Base-by-base conservation (phyloP, 1,140 invertebrate species). In the Drosophila rhopaloa region DNA sequence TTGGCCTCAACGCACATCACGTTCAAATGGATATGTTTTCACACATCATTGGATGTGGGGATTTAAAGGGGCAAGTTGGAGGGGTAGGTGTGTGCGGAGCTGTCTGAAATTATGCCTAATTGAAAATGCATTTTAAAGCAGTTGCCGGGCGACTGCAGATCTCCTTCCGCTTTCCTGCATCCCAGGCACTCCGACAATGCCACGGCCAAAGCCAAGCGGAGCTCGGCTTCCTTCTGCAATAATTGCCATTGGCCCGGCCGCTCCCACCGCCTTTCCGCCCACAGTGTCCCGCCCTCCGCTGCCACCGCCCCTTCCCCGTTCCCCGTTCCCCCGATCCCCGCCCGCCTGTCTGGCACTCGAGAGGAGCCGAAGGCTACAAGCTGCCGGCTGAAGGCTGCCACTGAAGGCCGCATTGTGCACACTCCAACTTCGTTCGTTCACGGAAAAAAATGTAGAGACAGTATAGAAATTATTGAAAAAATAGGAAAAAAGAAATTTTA, bases 81-180 rank as follows among this genome's bases (percentile, higher is more conserved):
- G 46, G 35, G 61, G 16, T 8, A 41, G 40, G 43, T 35, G 29
- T 27, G 38, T 53, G 48, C 29, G 27, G 11, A 51, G 70, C 76
- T 79, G 63, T 79, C 76, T 80, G 61, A 73, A 85, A 85, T 81
- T 81, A 81, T 85, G 67, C 65, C 82, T 81, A 81, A 85, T 85
- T 86, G 82, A 85, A 85, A 85, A 86, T 85, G 82, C 82, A 85
- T 86, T 85, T 81, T 86, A 85, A 79, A 82, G 75, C 62, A 79
- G 72, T 66, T 83, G 55, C 60, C 75, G 60, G 59, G 66, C 75
- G 70, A 63, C 60, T 78, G 76, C 44, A 27, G 35, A 13, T 35
- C 24, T 29, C 27, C 50, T 38, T 48, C 70, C 16, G 35, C 53
- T 57, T 19, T 44, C 8, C 46, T 57, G 10, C 41, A 37, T 50